Conservation (phyloP, 2,797 vertebrate species). For the Onychomys arenicola region DNA sequence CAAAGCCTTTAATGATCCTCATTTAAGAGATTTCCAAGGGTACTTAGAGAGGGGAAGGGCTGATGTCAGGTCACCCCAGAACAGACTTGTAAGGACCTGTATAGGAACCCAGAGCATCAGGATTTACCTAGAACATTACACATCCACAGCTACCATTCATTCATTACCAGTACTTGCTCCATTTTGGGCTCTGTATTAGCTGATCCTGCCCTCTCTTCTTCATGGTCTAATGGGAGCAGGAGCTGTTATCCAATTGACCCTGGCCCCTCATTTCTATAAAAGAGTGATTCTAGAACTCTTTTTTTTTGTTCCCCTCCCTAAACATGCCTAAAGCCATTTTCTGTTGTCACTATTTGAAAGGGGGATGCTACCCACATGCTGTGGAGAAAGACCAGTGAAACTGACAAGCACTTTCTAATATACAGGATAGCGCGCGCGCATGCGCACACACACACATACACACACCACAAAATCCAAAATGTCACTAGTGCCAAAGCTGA, state of each 20-base stretch:
- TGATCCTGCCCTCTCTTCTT: background rate
- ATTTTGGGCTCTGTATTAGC: background rate
- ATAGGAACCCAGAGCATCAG: background rate
- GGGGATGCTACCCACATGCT: background rate
- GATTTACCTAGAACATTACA: background rate
- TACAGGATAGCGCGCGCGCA: no score
- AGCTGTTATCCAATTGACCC: background rate
- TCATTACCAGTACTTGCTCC: background rate
- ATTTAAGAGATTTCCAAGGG: background rate
- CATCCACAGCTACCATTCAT: background rate
- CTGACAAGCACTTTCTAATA: background rate
- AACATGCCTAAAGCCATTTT: background rate
- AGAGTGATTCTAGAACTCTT: background rate
- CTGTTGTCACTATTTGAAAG: background rate
- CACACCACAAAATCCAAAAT: background rate
- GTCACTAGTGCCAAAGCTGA: background rate
- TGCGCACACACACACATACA: background rate
- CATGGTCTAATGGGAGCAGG: background rate
- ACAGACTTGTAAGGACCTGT: background rate
- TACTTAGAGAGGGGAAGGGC: background rate
- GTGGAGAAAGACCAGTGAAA: background rate
- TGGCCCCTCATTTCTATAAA: background rate
- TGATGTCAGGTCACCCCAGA: background rate
- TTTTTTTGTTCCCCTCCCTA: background rate
- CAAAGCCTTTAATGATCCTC: background rate